A percentile compares a stretch with the other conserved stretches of the same genome.
phyloP scores from a whole-genome alignment of 2,113 vertebrate species.

The Gorsachius goisagi region DNA sequence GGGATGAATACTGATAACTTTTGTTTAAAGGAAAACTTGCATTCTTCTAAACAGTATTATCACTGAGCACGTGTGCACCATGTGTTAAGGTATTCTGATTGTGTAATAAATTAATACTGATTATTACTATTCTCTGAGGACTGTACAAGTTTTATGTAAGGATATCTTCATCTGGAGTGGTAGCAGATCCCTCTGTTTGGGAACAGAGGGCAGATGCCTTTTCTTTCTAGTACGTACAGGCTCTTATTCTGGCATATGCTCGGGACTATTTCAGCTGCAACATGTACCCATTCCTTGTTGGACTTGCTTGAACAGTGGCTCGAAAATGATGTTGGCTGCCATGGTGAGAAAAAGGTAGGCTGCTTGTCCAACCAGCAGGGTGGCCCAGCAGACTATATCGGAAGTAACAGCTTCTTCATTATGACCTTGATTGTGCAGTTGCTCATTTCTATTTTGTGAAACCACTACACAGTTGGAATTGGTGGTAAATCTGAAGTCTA shows the following conservation, averaged over 20 bases:
- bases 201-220: neutral
- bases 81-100: neutral
- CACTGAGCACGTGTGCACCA: fast-evolving
- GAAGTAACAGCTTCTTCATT: neutral
- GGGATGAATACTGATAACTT: neutral
- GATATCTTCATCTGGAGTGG: neutral
- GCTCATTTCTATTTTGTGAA: neutral
- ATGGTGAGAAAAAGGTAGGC: neutral
- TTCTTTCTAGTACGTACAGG: neutral
- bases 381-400: neutral
- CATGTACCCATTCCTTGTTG: neutral
- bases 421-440: neutral
- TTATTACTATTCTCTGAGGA: neutral
- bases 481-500: neutral
- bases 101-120: neutral
- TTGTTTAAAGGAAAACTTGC: neutral
- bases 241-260: neutral
- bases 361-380: neutral
- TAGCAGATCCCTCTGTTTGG: neutral
- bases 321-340: neutral
- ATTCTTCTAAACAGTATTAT: neutral
- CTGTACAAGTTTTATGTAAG: neutral
- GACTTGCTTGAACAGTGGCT: neutral
- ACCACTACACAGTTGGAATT: neutral
- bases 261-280: neutral